Conservation (phyloP, 2,113 vertebrate genomes). For the Microcebus murinus region DNA sequence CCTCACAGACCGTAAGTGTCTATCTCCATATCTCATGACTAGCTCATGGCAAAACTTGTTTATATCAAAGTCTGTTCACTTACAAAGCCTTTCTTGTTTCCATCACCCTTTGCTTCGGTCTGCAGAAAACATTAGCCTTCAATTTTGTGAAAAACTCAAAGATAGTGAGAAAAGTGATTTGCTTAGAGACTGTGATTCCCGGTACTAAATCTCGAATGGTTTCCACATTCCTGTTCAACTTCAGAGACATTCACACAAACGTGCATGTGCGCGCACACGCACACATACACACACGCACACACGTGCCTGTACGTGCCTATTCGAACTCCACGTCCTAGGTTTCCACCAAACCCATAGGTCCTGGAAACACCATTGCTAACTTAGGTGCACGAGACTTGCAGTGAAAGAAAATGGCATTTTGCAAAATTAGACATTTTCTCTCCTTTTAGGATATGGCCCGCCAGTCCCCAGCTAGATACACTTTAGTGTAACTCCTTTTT, state of each 20-base stretch:
- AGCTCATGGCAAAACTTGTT: background rate
- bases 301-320: no score
- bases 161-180: background rate
- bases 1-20: background rate
- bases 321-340: background rate
- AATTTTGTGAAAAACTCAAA: conserved; percentile 31
- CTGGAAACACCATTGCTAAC: background rate
- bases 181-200: background rate
- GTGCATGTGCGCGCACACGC: background rate
- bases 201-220: background rate
- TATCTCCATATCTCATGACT: background rate
- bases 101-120: background rate
- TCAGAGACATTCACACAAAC: background rate
- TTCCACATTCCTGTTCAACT: background rate
- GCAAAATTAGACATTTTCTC: background rate
- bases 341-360: background rate
- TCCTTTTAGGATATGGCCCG: background rate
- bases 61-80: background rate
- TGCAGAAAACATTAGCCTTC: conserved; percentile 4
- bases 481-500: conserved; percentile 32
- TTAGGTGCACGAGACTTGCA: background rate
- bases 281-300: background rate
- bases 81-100: background rate
- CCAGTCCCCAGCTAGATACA: background rate
- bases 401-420: conserved; percentile 15